These are phyloP conservation scores for Drosophila differens DNA, from an alignment of 2,888 invertebrate genomes.

Conservation along the genomic window DNA sequence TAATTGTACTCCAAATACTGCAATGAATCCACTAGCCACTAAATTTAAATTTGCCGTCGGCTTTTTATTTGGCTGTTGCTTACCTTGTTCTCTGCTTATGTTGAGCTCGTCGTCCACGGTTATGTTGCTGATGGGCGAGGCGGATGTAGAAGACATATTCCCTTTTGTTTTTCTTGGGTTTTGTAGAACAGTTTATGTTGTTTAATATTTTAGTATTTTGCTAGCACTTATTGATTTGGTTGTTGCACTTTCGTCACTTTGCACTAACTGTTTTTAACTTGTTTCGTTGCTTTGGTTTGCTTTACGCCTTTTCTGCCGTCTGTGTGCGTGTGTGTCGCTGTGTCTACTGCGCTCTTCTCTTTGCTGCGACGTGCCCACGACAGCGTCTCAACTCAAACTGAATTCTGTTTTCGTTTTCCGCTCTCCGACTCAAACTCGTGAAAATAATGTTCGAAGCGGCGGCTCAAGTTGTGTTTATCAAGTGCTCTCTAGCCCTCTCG, in stretches of 20 bases:
- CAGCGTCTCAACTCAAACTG: conserved; percentile 82
- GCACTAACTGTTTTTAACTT: conserved; percentile 34
- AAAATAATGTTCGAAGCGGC: conserved; percentile 47
- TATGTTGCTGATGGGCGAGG: conserved; percentile 85
- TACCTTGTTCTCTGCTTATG: conserved; percentile 84
- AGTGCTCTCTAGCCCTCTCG: conserved; percentile 26
- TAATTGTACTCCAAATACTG: conserved; percentile 1
- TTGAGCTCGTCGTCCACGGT: conserved; percentile 85
- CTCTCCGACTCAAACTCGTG: conserved; percentile 82
- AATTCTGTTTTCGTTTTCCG: conserved; percentile 67
- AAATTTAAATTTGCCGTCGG: conserved; percentile 61
- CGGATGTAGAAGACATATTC: conserved; percentile 85
- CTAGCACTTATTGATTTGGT: conserved; percentile 37
- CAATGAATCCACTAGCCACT: background rate
- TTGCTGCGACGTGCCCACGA: conserved; percentile 72
- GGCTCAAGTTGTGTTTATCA: conserved; percentile 30
- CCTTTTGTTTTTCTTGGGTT: conserved; percentile 22
- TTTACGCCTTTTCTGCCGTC: conserved; percentile 52
- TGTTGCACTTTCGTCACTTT: conserved; percentile 44
- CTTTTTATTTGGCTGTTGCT: conserved; percentile 48
- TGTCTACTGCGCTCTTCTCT: conserved; percentile 49
- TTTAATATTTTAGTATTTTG: conserved; percentile 26
- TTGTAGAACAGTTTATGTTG: conserved; percentile 21
- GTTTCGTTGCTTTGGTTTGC: conserved; percentile 37
- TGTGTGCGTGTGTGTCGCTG: conserved; percentile 11